Base-by-base conservation (phyloP, 1,140 invertebrate genomes). In the Megathymus violae region DNA sequence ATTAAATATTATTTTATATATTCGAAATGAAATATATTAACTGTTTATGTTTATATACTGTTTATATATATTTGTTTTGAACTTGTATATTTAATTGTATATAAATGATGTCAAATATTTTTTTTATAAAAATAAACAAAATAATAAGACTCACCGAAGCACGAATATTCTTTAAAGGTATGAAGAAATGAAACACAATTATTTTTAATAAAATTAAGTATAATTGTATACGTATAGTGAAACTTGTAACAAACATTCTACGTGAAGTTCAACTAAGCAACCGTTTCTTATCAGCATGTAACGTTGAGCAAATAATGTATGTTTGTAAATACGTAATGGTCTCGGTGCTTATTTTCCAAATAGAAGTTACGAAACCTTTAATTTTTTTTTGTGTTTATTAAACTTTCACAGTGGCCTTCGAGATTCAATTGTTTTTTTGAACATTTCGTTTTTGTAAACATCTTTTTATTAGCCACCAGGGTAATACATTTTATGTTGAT, bases 371-470 rank as follows among this genome's bases (percentile, higher is more conserved):
- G 56, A 66, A 66, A 70, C 34, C 15, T 48, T 73, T 77, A 80
- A 69, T 73, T 58, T 59, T 67, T 40, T 78, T 85, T 80, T 5
- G 63, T 44, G 44, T 68, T 73, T 71, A 82, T 88, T 60, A 65
- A 52, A 65, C 73, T 79, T 50, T 66, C 52, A 73, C 88, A 89
- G 69, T 91, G 83, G 22, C 85, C 81, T 7, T 52, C 64, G 16
- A 62, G 15, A 54, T 69, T 74, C 17, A 85, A 54, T 58, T 83
- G 82, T 70, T 89, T 89, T 11, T 63, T 61, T 15, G 69, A 69
- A 71, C 88, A 91, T 65, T 83, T 84, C n/a, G 69, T 67, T 67
- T 84, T 89, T 0, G 74, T 36, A 48, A 89, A 84, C 50, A 31
- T 71, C 70, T 88, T 91, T 50, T 87, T 85, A 13, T 71, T 67